These are phyloP conservation scores for Lerema accius DNA, from an alignment of 1,140 invertebrate species.

Conservation along the genomic window DNA sequence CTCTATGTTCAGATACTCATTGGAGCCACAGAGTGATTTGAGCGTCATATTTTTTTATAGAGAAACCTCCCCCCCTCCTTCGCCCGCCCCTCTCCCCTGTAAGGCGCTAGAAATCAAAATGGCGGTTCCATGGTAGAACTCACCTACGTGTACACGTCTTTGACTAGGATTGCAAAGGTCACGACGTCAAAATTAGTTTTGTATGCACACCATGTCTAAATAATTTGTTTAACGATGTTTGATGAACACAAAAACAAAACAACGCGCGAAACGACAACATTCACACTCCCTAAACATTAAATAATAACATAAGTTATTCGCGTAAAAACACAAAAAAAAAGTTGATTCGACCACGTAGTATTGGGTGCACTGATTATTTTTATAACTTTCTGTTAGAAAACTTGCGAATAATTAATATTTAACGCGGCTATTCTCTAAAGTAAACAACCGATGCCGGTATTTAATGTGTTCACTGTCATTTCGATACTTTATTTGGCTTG, in stretches of 20 bases:
- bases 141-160: conserved; percentile 63
- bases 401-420: conserved; percentile 22
- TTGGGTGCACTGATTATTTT: not conserved
- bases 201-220: conserved; percentile 1
- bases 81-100: conserved; percentile 54
- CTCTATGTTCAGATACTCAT: conserved; percentile 46
- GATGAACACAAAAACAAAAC: conserved; percentile 30
- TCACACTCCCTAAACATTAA: conserved; percentile 20
- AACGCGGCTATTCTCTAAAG: conserved; percentile 25
- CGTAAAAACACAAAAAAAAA: conserved; percentile 5
- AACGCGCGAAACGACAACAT: conserved; percentile 26
- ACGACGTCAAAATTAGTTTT: conserved; percentile 30
- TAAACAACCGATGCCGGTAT: conserved; percentile 64
- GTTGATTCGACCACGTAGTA: conserved; percentile 1
- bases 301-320: conserved; percentile 17
- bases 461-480: conserved; percentile 17
- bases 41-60: conserved; percentile 71
- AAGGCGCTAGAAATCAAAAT: conserved; percentile 76
- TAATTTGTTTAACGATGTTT: conserved; percentile 8
- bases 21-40: conserved; percentile 53
- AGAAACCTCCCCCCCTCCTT: conserved; percentile 55
- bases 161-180: conserved; percentile 46
- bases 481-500: not conserved
- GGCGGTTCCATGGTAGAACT: conserved; percentile 71
- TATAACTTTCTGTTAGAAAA: conserved; percentile 21